Base-by-base conservation (phyloP, 1,140 invertebrate genomes). In the Pararge aegeria region DNA sequence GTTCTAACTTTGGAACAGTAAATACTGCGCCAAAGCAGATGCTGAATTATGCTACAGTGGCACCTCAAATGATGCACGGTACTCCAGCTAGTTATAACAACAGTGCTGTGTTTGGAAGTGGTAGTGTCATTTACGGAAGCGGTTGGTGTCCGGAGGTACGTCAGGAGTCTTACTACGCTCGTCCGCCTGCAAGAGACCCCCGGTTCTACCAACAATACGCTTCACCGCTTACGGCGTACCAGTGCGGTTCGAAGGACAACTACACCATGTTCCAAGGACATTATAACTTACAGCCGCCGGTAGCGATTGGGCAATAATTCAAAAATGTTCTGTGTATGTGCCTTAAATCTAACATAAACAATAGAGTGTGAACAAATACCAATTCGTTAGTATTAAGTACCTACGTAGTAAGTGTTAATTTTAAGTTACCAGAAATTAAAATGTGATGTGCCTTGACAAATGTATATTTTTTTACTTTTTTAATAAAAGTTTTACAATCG, bases 221-320 rank as follows among this genome's bases (percentile, higher is more conserved):
- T 0, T 62, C 80, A 5, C 73, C 79, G 2, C 66, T 90, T 24
- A 69, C 70, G 10, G 70, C 75, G 0, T 91, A 90, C 44, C 88
- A 90, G 68, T 90, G 90, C 51, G 86, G 85, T 1, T 64, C 79
- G 2, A 91, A 91, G 55, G 87, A 91, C 52, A 91, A 88, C 53
- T 91, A 90, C 60, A 67, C 83, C 5, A 68, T 91, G 61, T 90
- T 90, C 55, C 88, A 90, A 66, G 87, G 89, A 67, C 90, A 91
- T 70, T 90, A 90, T 42, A 86, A 78, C 64, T 75, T 90, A 55
- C 87, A 86, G 66, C 83, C 86, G 13, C 83, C 87, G 1, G 73
- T 91, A 15, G 88, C 88, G 9, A 79, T 91, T 40, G 87, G 89
- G 73, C 87, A 90, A 66, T 90, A 71, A 50, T 16, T 46, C 20